phyloP scores from a whole-genome alignment of 2,888 invertebrate genomes.

The Callyntrura guangdongensis region DNA sequence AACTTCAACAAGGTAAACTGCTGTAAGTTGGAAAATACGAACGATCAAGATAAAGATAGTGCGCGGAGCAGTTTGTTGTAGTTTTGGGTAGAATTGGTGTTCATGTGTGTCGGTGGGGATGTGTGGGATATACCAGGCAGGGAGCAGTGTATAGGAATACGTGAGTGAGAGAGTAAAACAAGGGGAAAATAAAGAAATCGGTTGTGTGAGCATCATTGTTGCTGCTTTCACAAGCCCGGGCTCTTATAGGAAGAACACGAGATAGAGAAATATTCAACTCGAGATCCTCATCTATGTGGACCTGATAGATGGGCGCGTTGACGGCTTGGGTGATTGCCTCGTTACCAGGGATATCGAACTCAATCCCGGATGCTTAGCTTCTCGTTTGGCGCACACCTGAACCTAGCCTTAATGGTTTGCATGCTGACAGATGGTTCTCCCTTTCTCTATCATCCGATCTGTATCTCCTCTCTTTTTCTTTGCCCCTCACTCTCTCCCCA shows the following conservation, averaged over 20 bases:
- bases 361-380: constrained; percentile 85
- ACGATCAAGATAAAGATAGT: constrained; percentile 70
- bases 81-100: constrained; percentile 50
- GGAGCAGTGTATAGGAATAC: constrained; percentile 4
- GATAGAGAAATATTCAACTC: constrained; percentile 41
- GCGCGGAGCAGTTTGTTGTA: constrained; percentile 42
- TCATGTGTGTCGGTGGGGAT: constrained; percentile 18
- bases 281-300: constrained; percentile 80
- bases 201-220: constrained; percentile 51
- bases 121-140: background rate
- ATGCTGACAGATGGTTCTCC: constrained; percentile 84
- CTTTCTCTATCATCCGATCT: constrained; percentile 71
- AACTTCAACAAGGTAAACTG: constrained; percentile 42
- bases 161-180: constrained; percentile 53
- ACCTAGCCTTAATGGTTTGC: constrained; percentile 84
- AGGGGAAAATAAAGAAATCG: constrained; percentile 67
- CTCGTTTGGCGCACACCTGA: constrained; percentile 84
- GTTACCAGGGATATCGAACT: constrained; percentile 85
- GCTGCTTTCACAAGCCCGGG: background rate
- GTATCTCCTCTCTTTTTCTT: constrained; percentile 65
- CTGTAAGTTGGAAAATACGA: constrained; percentile 60
- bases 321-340: constrained; percentile 85
- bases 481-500: constrained; percentile 27
- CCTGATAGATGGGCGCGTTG: constrained; percentile 85
- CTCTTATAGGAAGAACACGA: constrained; percentile 18